Evolutionary conservation across 2,888 invertebrate genomes (phyloP).

Genomic region (Graphium colonna): DNA sequence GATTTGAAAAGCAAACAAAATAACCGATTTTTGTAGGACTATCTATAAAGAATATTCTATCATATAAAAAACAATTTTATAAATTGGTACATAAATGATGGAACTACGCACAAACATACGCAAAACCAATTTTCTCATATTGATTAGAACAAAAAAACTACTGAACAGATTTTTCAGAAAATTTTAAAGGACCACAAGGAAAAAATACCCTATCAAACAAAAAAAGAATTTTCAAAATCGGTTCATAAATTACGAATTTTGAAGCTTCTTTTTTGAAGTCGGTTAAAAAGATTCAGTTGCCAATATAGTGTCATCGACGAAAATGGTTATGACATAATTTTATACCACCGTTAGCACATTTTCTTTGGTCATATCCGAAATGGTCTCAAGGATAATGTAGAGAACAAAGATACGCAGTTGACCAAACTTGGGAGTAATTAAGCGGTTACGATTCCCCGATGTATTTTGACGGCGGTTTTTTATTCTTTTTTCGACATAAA

Average conservation of each 20-base stretch:
- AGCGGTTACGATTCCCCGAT: constrained; percentile 9
- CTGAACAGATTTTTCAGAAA: no score
- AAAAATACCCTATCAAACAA: no score
- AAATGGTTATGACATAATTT: not conserved
- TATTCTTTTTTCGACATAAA: not conserved
- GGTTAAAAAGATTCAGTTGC: not conserved
- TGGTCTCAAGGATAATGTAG: not conserved
- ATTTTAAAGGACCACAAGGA: no score
- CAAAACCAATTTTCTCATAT: no score
- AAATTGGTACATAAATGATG: no score
- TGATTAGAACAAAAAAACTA: no score
- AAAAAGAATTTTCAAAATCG: not conserved
- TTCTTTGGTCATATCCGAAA: not conserved
- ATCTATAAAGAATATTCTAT: no score
- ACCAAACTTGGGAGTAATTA: constrained; percentile 2
- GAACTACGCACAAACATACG: no score
- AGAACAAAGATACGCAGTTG: not conserved
- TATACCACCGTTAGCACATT: not conserved
- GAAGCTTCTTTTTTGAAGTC: no score
- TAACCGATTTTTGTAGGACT: no score
- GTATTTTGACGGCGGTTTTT: constrained; percentile 11
- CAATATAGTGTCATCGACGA: not conserved
- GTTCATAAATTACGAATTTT: not conserved
- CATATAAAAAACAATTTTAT: no score
- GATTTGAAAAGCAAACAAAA: no score